Conservation (phyloP, 2,113 vertebrate species). For the Motacilla tschutschensis region DNA sequence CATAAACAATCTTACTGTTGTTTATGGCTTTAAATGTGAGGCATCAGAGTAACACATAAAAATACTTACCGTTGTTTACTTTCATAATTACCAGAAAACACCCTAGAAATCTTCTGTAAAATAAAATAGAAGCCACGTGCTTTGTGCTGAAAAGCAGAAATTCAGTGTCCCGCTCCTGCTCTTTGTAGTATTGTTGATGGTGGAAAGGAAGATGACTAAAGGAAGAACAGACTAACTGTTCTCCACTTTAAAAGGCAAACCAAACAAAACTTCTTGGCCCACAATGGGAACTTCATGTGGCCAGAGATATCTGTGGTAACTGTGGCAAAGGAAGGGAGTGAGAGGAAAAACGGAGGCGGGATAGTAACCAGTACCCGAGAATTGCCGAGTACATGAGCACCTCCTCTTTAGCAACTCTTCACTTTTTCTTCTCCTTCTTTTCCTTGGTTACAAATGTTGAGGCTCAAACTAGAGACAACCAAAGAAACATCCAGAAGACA, state of each 20-base stretch:
- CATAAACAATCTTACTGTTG: not conserved
- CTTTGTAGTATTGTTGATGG: not conserved
- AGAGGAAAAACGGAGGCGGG: not conserved
- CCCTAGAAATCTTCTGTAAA: not conserved
- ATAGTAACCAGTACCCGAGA: not conserved
- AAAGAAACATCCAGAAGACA: not conserved
- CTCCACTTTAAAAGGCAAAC: conserved; percentile 1
- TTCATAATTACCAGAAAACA: not conserved
- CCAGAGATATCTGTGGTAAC: not conserved
- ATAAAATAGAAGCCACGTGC: not conserved
- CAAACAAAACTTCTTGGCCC: not conserved
- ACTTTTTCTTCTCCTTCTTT: not conserved
- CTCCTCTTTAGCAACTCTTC: not conserved
- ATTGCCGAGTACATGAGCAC: not conserved
- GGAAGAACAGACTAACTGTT: not conserved
- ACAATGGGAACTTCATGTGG: not conserved
- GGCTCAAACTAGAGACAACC: not conserved
- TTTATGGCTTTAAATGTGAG: not conserved
- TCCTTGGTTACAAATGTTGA: not conserved
- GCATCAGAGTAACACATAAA: not conserved
- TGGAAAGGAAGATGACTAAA: not conserved
- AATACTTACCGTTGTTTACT: not conserved
- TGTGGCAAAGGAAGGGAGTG: not conserved
- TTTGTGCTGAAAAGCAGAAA: not conserved
- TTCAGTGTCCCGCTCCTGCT: not conserved